Conservation (phyloP, 2,888 invertebrate species). For the Amphipyra berbera region DNA sequence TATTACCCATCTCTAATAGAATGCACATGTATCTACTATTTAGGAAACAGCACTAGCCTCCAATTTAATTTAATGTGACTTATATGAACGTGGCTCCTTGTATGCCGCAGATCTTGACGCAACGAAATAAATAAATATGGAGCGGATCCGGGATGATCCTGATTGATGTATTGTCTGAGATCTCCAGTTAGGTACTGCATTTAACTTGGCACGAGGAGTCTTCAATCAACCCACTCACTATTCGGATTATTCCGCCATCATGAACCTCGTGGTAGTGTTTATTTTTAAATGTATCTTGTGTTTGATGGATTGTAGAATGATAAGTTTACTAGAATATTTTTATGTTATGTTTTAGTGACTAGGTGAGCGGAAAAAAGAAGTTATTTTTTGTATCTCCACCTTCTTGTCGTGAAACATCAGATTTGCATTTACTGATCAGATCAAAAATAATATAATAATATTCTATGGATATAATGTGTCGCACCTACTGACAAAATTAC, state of each 20-base stretch:
- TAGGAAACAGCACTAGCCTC: not conserved
- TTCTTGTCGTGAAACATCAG: too few species aligned
- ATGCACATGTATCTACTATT: too few species aligned
- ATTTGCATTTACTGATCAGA: too few species aligned
- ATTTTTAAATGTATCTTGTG: slow-evolving; percentile 22
- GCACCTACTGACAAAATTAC: not conserved
- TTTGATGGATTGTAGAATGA: slow-evolving; percentile 22
- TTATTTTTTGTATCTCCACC: too few species aligned
- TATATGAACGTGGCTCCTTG: slow-evolving; percentile 14
- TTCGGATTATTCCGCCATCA: slow-evolving; percentile 26
- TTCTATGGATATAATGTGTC: too few species aligned
- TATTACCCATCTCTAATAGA: too few species aligned
- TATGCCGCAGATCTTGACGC: slow-evolving; percentile 34
- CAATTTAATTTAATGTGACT: slow-evolving; percentile 29
- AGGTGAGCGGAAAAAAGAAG: too few species aligned
- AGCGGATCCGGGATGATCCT: slow-evolving; percentile 69
- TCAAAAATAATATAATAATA: too few species aligned
- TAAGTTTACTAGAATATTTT: too few species aligned
- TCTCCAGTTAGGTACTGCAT: slow-evolving; percentile 44
- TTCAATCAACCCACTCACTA: slow-evolving; percentile 40
- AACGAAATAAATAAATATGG: slow-evolving; percentile 70
- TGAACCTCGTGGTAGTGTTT: slow-evolving; percentile 14
- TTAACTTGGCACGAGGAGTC: slow-evolving; percentile 40
- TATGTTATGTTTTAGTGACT: too few species aligned
- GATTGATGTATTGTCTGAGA: slow-evolving; percentile 70